Evolutionary conservation across 2,797 vertebrate genomes (phyloP).

Genomic region (Emys orbicularis): DNA sequence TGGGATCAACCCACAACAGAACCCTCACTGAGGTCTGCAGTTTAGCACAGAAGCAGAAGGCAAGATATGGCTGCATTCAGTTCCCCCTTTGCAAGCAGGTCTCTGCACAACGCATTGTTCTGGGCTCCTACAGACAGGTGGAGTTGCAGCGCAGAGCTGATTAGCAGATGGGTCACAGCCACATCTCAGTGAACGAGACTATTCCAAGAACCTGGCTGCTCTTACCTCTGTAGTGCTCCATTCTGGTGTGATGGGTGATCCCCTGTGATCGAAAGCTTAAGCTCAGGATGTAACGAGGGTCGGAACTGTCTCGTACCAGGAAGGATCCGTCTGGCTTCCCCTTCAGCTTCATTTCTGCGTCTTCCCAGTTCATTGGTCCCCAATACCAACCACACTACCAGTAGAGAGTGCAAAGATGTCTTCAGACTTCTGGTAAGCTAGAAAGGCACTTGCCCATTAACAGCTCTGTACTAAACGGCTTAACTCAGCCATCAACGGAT

Average conservation of each 20-base stretch:
- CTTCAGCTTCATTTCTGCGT: slow-evolving; percentile 97
- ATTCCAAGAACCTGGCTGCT: accelerated
- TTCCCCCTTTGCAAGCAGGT: background rate
- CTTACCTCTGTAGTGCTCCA: slow-evolving; percentile 92
- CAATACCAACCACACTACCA: slow-evolving; percentile 96
- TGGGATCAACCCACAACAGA: background rate
- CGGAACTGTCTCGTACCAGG: slow-evolving; percentile 95
- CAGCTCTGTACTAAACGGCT: background rate
- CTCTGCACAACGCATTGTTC: background rate
- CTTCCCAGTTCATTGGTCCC: slow-evolving; percentile 99
- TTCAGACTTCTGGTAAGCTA: accelerated
- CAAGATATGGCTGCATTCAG: background rate
- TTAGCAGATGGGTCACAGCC: background rate
- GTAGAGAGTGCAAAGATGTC: background rate
- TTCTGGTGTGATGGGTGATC: slow-evolving; percentile 93
- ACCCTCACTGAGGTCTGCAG: accelerated
- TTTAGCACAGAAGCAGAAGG: background rate
- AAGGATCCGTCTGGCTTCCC: slow-evolving; percentile 96
- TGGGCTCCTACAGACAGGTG: background rate
- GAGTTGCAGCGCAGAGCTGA: background rate
- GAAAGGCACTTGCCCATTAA: background rate
- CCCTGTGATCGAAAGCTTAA: slow-evolving; percentile 97
- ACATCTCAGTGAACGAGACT: background rate
- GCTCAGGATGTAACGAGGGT: slow-evolving; percentile 96
- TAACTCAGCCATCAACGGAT: background rate